phyloP scores from a whole-genome alignment of 2,797 vertebrate species.

The Poeciliopsis gracilis region DNA sequence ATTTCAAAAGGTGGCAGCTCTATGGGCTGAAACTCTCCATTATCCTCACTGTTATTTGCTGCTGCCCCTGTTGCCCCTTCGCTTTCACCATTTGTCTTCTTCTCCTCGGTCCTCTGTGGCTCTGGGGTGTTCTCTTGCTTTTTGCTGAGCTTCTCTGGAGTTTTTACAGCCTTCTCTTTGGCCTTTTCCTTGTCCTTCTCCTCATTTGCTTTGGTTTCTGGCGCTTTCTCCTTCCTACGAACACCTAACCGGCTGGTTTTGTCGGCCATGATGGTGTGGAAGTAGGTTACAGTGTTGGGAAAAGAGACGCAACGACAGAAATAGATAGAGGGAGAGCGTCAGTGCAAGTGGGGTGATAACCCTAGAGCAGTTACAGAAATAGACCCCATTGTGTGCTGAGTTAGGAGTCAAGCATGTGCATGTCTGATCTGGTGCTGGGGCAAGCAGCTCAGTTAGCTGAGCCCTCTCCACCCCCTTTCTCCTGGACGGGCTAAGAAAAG shows the following conservation, averaged over 20 bases:
- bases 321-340: conserved; percentile 25
- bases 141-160: conserved; percentile 58
- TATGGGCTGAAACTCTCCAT: conserved; percentile 85
- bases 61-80: conserved; percentile 58
- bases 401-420: conserved; percentile 55
- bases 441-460: conserved; percentile 50
- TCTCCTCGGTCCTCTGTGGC: conserved; percentile 41
- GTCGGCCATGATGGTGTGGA: conserved; percentile 79
- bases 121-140: conserved; percentile 55
- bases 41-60: conserved; percentile 66
- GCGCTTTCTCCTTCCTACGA: conserved; percentile 78
- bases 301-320: conserved; percentile 41
- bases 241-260: conserved; percentile 64
- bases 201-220: conserved; percentile 64
- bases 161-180: conserved; percentile 58
- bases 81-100: conserved; percentile 54
- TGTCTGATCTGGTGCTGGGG: conserved; percentile 39
- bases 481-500: conserved; percentile 68
- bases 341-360: conserved; percentile 66
- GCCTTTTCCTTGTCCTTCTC: conserved; percentile 69
- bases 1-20: conserved; percentile 96
- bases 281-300: conserved; percentile 48
- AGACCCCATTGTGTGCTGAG: conserved; percentile 75
- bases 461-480: conserved; percentile 52
- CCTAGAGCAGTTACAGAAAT: conserved; percentile 68